These are phyloP conservation scores for Acanthurus leucopareius DNA, from an alignment of 2,797 vertebrate species.

Conservation along the genomic window DNA sequence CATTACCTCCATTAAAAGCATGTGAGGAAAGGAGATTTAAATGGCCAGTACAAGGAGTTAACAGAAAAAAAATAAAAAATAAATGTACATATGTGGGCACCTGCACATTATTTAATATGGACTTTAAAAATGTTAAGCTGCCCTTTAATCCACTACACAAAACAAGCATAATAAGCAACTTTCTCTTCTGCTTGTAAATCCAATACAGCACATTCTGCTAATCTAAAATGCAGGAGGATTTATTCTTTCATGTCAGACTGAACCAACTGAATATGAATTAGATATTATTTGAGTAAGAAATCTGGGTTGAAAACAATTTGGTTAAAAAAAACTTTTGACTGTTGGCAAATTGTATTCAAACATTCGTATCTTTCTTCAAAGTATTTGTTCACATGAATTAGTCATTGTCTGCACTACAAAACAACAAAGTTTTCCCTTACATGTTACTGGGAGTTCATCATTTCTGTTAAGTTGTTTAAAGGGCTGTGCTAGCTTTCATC, in stretches of 20 bases:
- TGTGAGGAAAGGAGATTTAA: neutral
- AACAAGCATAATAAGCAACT: neutral
- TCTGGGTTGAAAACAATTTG: neutral
- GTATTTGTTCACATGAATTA: constrained; percentile 26
- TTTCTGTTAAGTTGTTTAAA: constrained; percentile 11
- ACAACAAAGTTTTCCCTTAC: constrained; percentile 4
- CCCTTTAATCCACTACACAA: neutral
- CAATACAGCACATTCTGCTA: neutral
- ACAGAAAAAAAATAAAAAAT: neutral
- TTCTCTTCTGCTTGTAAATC: constrained; percentile 8
- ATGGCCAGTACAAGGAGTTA: neutral
- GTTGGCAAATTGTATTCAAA: neutral
- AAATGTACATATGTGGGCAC: neutral
- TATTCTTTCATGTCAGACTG: neutral
- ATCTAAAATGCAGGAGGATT: neutral
- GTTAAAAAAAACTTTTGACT: neutral
- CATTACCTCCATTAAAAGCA: neutral
- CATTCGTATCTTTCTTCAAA: constrained; percentile 18
- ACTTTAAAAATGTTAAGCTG: neutral
- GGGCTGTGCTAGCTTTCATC: constrained; percentile 20
- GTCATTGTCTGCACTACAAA: constrained; percentile 10
- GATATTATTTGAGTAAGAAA: constrained; percentile 2
- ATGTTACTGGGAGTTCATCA: constrained; percentile 13
- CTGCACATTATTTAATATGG: neutral
- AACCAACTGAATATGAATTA: neutral